Percentiles rank a stretch among this genome's conserved stretches.
Evolutionary conservation across 2,113 vertebrate species (phyloP).

Genomic region (Smithornis capensis): DNA sequence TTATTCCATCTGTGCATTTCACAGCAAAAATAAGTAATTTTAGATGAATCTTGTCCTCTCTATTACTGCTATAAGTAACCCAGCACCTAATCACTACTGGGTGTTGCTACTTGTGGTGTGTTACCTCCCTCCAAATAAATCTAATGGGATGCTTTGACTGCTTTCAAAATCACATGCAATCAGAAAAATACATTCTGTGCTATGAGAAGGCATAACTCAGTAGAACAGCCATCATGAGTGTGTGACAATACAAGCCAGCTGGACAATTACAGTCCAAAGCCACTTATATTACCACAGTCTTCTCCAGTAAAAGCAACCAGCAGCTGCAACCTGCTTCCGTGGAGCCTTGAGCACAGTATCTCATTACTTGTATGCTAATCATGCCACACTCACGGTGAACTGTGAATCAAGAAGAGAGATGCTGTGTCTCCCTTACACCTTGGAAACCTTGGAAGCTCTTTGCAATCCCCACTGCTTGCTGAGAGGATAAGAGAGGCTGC

Average conservation of each 20-base stretch:
- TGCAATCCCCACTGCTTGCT: not conserved
- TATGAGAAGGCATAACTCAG: not conserved
- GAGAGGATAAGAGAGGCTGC: not conserved
- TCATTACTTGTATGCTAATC: not conserved
- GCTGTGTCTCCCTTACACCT: not conserved
- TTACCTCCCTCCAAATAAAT: not conserved
- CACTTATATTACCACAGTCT: not conserved
- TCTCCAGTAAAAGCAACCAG: not conserved
- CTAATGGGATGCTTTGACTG: not conserved
- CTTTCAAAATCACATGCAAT: not conserved
- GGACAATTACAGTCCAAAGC: not conserved
- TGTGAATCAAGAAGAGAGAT: not conserved
- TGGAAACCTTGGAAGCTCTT: not conserved
- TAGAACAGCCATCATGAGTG: not conserved
- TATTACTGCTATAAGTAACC: not conserved
- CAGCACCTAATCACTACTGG: not conserved
- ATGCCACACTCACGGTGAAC: not conserved
- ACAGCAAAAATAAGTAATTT: not conserved
- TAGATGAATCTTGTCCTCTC: not conserved
- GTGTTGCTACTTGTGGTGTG: not conserved
- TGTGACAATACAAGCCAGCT: not conserved
- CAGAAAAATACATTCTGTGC: not conserved
- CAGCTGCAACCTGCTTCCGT: fast-evolving
- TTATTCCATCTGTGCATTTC: not conserved
- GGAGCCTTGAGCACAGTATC: not conserved